Evolutionary conservation across 2,113 vertebrate genomes (phyloP).

Genomic region (Parus major): DNA sequence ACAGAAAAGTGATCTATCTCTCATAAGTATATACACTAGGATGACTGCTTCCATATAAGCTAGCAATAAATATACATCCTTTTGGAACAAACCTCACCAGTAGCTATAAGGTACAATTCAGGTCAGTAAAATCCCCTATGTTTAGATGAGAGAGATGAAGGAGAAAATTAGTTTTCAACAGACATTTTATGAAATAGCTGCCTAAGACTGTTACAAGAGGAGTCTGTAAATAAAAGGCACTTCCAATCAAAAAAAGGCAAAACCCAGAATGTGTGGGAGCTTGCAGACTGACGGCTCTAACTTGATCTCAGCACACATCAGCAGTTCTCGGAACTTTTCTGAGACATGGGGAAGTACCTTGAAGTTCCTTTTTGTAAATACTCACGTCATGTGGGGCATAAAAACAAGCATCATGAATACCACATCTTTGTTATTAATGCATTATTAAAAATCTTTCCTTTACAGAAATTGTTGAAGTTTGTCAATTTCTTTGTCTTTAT

Average conservation of each 20-base stretch:
- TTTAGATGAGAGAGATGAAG: neutral
- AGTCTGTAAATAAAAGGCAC: neutral
- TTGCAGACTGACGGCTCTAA: neutral
- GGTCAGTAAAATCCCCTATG: neutral
- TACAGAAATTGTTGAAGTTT: neutral
- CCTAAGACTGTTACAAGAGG: neutral
- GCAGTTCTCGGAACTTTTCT: neutral
- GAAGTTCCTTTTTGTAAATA: neutral
- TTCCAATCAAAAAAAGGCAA: neutral
- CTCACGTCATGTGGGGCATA: rapidly evolving
- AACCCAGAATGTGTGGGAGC: neutral
- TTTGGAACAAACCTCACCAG: neutral
- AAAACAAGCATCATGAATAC: neutral
- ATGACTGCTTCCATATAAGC: neutral
- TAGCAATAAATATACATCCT: neutral
- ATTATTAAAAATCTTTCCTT: neutral
- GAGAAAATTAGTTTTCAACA: neutral
- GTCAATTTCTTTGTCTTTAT: neutral
- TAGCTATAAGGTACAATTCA: neutral
- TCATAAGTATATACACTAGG: neutral
- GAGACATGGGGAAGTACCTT: neutral
- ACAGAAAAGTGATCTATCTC: neutral
- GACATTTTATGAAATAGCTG: neutral
- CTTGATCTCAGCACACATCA: neutral
- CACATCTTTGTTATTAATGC: neutral